Base-by-base conservation (phyloP, 2,797 vertebrate species). In the Tachyglossus aculeatus region DNA sequence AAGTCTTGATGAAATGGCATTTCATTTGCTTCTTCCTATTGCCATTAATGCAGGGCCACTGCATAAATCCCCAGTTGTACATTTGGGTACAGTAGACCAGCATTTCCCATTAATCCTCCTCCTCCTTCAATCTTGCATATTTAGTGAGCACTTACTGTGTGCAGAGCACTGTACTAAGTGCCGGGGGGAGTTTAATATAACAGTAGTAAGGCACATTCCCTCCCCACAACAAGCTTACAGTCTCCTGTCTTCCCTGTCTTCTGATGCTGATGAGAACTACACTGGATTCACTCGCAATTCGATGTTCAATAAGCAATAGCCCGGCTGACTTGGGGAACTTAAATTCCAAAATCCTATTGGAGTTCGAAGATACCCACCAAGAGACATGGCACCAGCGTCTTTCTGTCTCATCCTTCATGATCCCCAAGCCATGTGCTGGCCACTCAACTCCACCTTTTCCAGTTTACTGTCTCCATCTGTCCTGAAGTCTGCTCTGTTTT, bases 11-110 rank as follows among this genome's bases (percentile, higher is more conserved):
- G 72, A 75, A 77, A 75, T 59, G 58, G 25, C 67, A 65, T 73
- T 77, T 62, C 50, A 5, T 9, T 70, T 81, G 69, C 72, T 75
- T 82, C 74, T 76, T 61, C n/a, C n/a, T 74, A 57, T 60, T 72
- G 64, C 69, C 67, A 62, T 68, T 21, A 9, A 58, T 33, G 54
- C 81, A 72, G 71, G 83, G 71, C 78, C 62, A 77, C 40, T 36
- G 64, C 11, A 69, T 73, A 81, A 75, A 69, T 68, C 65, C 75
- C 14, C 36, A 39, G n/a, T 24, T 63, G 52, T 75, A 53, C 9
- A 15, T 51, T 78, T 22, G 48, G 66, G 19, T 51, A 18, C 11
- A 27, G 19, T 45, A n/a, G n/a, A n/a, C n/a, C n/a, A n/a, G n/a
- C n/a, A n/a, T 75, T 71, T 67, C 51, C 60, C 62, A 40, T 79